Base-by-base conservation (phyloP, 30 jellyfish, hydroid and myxozoan genomes). In the Turritopsis dohrnii region DNA sequence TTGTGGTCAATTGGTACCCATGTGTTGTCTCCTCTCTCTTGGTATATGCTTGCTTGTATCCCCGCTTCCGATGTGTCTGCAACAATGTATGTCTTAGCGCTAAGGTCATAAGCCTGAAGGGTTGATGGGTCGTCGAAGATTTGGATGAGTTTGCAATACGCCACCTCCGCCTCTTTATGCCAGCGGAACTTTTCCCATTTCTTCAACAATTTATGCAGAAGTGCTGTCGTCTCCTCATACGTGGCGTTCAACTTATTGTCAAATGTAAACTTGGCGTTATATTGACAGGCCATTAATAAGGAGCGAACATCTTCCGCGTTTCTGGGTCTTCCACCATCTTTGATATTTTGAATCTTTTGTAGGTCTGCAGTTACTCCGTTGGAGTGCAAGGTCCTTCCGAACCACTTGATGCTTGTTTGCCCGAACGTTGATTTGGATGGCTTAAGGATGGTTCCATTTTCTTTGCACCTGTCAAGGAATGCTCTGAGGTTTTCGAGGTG, bases 1-100 rank as follows among this genome's bases (percentile, higher is more conserved):
- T 16, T 24, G 19, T 71, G 80, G 80, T 71, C 80, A 24, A 23
- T 71, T 71, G 80, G 80, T 71, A 23, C 80, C 80, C 80, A 71
- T 19, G 28, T 16, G 18, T 19, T 71, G 80, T 19, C 80, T 71
- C 28, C 80, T 24, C 28, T 71, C 80, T 71, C 80, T 71, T 71
- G 80, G 80, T 71, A 71, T 19, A 71, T 19, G 80, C 80, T 71
- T 19, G 28, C 20, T 23, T 71, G 80, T 19, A 24, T 71, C 18
- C 80, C 80, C 18, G 23, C 80, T 23, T 71, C 80, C 18, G 80
- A 71, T 71, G 80, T 16, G 28, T 71, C 80, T 16, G 80, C 80
- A 19, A 71, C 80, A 16, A 71, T 71, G 80, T 71, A 28, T 19
- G 80, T 71, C 19, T 71, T 71, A 16, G 28, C 18, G 28, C 23